phyloP scores from a whole-genome alignment of 2,797 vertebrate species.

The Lerista edwardsae region DNA sequence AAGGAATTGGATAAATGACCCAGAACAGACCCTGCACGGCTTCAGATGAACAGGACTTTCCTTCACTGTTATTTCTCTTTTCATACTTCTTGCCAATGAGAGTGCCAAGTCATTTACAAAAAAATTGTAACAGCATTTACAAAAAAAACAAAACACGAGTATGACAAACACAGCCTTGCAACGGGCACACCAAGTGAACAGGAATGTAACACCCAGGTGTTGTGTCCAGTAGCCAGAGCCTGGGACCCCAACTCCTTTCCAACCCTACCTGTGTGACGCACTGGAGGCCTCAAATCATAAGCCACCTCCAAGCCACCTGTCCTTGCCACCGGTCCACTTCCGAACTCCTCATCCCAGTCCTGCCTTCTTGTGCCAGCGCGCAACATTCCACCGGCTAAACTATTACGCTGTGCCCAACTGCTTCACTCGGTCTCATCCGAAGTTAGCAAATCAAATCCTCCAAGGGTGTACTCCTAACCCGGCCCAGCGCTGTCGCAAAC shows the following conservation, averaged over 20 bases:
- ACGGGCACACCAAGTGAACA: too few species aligned
- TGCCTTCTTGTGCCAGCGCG: background rate
- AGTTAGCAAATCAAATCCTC: constrained; percentile 8
- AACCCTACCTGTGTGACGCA: background rate
- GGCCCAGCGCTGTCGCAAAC: too few species aligned
- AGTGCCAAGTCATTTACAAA: background rate
- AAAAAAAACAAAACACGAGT: too few species aligned
- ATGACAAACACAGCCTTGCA: background rate
- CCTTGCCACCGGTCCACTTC: background rate
- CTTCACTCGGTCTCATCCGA: background rate
- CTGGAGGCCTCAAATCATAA: background rate
- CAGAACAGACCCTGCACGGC: background rate
- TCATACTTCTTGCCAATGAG: background rate
- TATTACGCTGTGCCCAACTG: background rate
- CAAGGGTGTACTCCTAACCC: too few species aligned
- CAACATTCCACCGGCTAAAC: background rate
- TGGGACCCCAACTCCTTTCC: background rate
- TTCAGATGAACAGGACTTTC: background rate
- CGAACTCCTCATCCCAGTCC: background rate
- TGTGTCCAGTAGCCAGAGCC: background rate
- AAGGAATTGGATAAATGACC: background rate
- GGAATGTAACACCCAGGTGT: background rate
- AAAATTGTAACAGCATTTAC: background rate
- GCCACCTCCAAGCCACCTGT: background rate
- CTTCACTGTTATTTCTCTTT: background rate